Base-by-base conservation (phyloP, 2,113 vertebrate genomes). In the Triplophysa tibetana region DNA sequence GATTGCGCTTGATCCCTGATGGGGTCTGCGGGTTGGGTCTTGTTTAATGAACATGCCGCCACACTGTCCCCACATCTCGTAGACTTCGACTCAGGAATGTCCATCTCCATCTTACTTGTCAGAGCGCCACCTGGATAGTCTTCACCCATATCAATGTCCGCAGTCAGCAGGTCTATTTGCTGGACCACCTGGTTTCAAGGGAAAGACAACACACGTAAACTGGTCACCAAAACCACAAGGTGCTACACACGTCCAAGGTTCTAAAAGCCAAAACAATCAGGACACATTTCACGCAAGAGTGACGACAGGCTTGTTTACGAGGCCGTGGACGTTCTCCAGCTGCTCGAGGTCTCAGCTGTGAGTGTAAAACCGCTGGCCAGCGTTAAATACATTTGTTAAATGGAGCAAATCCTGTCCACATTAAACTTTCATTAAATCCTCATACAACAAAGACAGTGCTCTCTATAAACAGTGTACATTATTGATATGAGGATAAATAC, bases 151-250 rank as follows among this genome's bases (percentile, higher is more conserved):
- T 93, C 90, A 80, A 94, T 91, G 64, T 87, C 84, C 2, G 91
- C 91, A 48, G 93, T 94, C 75, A 94, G 87, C 68, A 88, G 77
- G 83, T 94, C 93, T 72, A 94, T 94, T 87, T 94, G 91, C 68
- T 91, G 87, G 81, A 94, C 93, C 81, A 94, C 92, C 93, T 94
- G 82, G 38, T 88, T 56, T 48, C 23, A 62, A 80, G 58, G 69
- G 63, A 54, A 63, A 84, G 54, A 86, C 21, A 85, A 17, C 72
- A 17, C 67, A 78, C 50, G 43, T 54, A 70, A 14, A 26, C 26
- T 11, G 17, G 60, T 68, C 77, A 45, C 29, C 21, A 56, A 26
- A 54, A 77, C 45, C 11, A 1, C 43, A 11, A 2, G 11, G 33
- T 76, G n/a, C 54, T 24, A 43, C 33, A 45, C 33, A 45, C 1